Base-by-base conservation (phyloP, 2,888 invertebrate species). In the Himalopsyche japonica region DNA sequence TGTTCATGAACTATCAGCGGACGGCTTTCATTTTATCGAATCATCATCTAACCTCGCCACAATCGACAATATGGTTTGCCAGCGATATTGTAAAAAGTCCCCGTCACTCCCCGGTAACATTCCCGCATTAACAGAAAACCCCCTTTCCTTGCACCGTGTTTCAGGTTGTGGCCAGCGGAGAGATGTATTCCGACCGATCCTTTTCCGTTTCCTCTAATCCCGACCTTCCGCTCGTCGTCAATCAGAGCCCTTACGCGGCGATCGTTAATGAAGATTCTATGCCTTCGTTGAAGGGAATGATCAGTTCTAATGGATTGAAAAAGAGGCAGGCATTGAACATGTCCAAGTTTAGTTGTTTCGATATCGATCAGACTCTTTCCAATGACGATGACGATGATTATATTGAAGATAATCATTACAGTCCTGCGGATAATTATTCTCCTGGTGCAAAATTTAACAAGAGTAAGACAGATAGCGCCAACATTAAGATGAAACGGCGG, bases 151-250 rank as follows among this genome's bases (percentile, higher is more conserved):
- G 79, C 85, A 79, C 81, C 79, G 81, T 79, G 83, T 85, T 80
- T 85, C 94, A 94, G 94, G 94, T 94, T 90, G 93, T 93, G 93
- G 94, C 94, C 92, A 93, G 93, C 91, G 93, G 93, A 91, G 94
- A 94, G 92, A 93, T 93, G 92, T 94, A 93, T 93, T 70, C 70
- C 20, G 93, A 93, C 91, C 92, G 92, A 92, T 93, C 93, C 93
- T 92, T 92, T 93, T 92, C 93, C 93, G 92, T 87, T 89, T 92
- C 92, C 86, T 90, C 89, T 88, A 89, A 90, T 86, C 88, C 90
- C 88, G 90, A 90, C 88, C 90, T 91, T 81, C 12, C 4, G 12
- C 27, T 30, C 15, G 15, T 70, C 27, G 3, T 27, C 70, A 30
- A 70, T 70, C 70, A 27, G 27, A 70, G 30, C 27, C 70, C 70